Evolutionary conservation across 23 tunicate species (phyloP).

Genomic region (Trididemnum nubilum): DNA sequence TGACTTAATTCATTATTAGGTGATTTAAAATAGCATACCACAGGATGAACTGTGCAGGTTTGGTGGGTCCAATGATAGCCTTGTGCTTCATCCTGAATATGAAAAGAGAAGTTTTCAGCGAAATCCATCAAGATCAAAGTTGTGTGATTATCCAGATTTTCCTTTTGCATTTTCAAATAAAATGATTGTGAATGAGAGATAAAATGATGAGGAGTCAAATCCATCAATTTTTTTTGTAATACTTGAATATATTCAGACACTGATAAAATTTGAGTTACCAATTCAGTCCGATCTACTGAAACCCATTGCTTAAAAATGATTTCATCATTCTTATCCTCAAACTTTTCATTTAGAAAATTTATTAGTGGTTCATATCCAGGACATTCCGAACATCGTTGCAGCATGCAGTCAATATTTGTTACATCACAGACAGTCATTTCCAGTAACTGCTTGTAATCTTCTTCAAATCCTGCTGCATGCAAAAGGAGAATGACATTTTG

Average conservation of each 20-base stretch:
- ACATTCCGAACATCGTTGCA: constrained; percentile 18
- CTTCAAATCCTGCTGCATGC: constrained; percentile 11
- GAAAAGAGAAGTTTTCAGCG: constrained; percentile 28
- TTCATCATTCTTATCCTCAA: constrained; percentile 3
- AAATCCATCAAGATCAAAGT: constrained; percentile 29
- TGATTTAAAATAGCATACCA: constrained; percentile 33
- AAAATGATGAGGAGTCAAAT: constrained; percentile 11
- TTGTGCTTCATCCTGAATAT: constrained; percentile 37
- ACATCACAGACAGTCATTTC: neutral
- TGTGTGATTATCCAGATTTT: constrained; percentile 6
- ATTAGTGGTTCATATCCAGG: neutral
- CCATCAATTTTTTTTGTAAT: neutral
- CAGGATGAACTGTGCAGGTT: constrained; percentile 41
- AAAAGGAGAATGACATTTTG: constrained; percentile 28
- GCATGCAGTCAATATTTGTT: neutral
- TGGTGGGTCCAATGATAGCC: constrained; percentile 41
- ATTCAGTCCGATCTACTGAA: constrained; percentile 15
- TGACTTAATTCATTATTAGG: constrained; percentile 12
- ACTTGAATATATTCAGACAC: constrained; percentile 7
- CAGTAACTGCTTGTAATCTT: neutral
- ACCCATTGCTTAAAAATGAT: constrained; percentile 31
- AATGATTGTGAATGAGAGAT: constrained; percentile 24
- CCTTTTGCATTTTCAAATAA: constrained; percentile 25
- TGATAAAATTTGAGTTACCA: neutral
- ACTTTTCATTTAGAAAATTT: neutral